Base-by-base conservation (phyloP, 2,113 vertebrate genomes). In the Pseudorhombus dupliciocellatus region DNA sequence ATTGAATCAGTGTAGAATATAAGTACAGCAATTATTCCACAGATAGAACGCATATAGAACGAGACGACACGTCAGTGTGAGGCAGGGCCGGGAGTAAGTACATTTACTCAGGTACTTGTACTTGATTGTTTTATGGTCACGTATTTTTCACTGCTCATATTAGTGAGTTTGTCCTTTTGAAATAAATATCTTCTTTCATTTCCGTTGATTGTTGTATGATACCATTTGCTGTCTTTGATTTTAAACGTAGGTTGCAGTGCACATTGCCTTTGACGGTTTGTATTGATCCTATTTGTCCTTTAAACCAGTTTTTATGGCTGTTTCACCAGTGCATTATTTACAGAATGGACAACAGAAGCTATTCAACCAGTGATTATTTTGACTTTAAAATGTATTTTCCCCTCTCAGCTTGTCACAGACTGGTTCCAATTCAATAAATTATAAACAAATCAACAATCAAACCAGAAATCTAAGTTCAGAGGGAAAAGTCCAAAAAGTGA, bases 1-100 rank as follows among this genome's bases (percentile, higher is more conserved):
- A 79, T 44, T 61, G 7, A 50, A 42, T 26, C 24, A 14, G 16
- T 11, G 16, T 12, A 34, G 21, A 6, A 21, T 9, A 59, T 37
- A 31, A 51, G 42, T 10, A n/a, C 21, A 22, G 42, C 15, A 64
- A 79, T 72, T 10, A 73, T 58, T 59, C 69, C 30, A 34, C 56
- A 46, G 18, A 26, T 57, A 3, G 12, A 9, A 10, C 34, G 10
- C 34, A 37, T 3, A 44, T 22, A 56, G 53, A 24, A 26, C n/a
- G 53, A 4, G 9, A 24, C 37, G 31, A 50, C 20, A 5, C 26
- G 25, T n/a, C 58, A 60, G 5, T 48, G 18, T n/a, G 48, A 53
- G 12, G 51, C 51, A 7, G 11, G n/a, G 22, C 22, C 4, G 7
- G 16, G 20, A 20, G 26, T 28, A 56, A 56, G 16, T 31, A 34